phyloP scores from a whole-genome alignment of 2,113 vertebrate species.

The Heloderma charlesbogerti region DNA sequence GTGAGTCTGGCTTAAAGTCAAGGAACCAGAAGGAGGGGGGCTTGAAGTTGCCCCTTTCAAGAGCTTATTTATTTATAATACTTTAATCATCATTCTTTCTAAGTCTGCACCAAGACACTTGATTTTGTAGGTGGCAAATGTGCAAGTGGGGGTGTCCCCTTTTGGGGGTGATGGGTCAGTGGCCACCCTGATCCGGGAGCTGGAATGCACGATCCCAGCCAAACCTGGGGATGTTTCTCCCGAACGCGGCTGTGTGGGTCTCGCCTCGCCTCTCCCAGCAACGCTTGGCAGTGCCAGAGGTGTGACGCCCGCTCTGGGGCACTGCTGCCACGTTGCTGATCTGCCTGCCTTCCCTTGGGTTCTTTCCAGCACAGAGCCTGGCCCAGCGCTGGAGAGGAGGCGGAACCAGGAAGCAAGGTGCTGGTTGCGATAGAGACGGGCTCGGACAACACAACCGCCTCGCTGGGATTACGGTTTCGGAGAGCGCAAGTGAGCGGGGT shows the following conservation, averaged over 20 bases:
- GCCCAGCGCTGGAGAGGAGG: background rate
- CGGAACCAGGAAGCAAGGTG: background rate
- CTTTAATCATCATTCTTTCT: no score
- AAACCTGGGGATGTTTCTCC: background rate
- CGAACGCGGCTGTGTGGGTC: background rate
- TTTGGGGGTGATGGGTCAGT: no score
- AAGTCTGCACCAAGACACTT: no score
- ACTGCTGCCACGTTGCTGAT: background rate
- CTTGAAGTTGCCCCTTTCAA: no score
- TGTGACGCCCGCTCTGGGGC: background rate
- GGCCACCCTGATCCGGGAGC: no score
- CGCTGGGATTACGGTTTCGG: background rate
- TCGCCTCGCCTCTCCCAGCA: background rate
- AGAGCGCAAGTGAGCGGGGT: no score
- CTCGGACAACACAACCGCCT: background rate
- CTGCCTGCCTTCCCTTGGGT: background rate
- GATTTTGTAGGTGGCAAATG: no score
- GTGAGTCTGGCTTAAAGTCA: no score
- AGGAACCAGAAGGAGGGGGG: no score
- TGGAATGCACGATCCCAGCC: background rate
- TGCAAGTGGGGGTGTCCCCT: no score
- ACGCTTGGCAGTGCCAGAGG: background rate
- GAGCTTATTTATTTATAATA: no score
- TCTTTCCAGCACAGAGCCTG: background rate
- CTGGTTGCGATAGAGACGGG: slow-evolving; percentile 13